Evolutionary conservation across 2,113 vertebrate genomes (phyloP).

Genomic region (Chrysemys picta): DNA sequence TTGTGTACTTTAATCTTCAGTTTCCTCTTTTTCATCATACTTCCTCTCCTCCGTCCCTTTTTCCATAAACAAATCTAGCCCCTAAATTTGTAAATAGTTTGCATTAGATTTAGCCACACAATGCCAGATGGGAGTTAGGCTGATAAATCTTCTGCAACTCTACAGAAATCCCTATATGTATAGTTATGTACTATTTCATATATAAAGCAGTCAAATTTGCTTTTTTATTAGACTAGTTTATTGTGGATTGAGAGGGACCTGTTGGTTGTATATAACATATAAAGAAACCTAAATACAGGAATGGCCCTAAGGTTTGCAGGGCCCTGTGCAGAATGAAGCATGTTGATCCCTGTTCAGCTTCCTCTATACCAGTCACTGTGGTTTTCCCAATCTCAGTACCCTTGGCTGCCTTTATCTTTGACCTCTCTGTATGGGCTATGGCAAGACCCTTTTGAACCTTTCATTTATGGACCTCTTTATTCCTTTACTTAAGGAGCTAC

Average conservation of each 20-base stretch:
- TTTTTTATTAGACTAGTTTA: neutral
- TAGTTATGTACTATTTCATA: neutral
- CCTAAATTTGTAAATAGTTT: neutral
- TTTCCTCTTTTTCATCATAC: neutral
- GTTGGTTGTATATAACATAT: neutral
- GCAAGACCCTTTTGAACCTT: accelerated
- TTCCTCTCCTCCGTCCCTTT: neutral
- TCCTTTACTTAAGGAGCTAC: neutral
- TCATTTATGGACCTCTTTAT: neutral
- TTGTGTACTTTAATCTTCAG: neutral
- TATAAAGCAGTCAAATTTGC: neutral
- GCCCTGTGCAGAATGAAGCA: neutral
- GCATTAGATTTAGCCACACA: neutral
- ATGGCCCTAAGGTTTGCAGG: neutral
- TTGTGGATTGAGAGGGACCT: neutral
- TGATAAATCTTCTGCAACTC: neutral
- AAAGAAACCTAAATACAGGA: neutral
- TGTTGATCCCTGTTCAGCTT: neutral
- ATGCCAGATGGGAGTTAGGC: neutral
- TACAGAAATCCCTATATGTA: neutral
- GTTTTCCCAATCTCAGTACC: neutral
- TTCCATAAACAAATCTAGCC: neutral
- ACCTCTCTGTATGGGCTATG: neutral
- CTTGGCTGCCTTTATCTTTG: neutral
- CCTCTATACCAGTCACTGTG: neutral